These are phyloP conservation scores for Hydrozoanthus tunicans DNA, from an alignment of 64 coral and sea anemone species.

Conservation along the genomic window DNA sequence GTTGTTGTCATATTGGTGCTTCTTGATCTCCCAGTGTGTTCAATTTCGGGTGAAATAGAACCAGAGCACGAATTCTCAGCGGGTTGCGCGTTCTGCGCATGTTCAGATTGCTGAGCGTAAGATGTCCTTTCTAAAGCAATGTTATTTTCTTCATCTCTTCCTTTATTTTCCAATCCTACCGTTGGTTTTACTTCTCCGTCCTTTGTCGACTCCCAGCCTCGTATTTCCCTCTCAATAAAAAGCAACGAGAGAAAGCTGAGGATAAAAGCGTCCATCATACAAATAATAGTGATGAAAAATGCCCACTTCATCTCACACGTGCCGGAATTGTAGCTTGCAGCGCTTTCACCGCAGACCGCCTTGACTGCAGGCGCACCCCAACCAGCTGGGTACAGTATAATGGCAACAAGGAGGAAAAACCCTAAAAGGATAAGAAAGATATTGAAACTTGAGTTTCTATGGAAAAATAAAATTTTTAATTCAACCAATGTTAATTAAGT, in stretches of 20 bases:
- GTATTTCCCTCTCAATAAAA: conserved; percentile 84
- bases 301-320: conserved; percentile 82
- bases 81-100: background rate
- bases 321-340: conserved; percentile 65
- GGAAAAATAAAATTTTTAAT: background rate
- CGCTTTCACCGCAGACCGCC: conserved; percentile 63
- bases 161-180: background rate
- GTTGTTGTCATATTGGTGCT: background rate
- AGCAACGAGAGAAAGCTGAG: conserved; percentile 82
- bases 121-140: background rate
- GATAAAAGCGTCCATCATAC: conserved; percentile 83
- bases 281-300: conserved; percentile 71
- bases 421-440: conserved; percentile 13
- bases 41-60: background rate
- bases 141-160: conserved; percentile 8
- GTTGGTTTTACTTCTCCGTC: background rate
- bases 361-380: conserved; percentile 68
- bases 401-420: conserved; percentile 64
- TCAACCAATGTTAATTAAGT: background rate
- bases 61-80: background rate
- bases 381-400: conserved; percentile 79
- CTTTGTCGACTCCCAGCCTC: conserved; percentile 33
- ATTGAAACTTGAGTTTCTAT: background rate
- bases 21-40: background rate
- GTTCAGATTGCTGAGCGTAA: background rate